Conservation (phyloP, 2,113 vertebrate species). For the Amazona vittata region DNA sequence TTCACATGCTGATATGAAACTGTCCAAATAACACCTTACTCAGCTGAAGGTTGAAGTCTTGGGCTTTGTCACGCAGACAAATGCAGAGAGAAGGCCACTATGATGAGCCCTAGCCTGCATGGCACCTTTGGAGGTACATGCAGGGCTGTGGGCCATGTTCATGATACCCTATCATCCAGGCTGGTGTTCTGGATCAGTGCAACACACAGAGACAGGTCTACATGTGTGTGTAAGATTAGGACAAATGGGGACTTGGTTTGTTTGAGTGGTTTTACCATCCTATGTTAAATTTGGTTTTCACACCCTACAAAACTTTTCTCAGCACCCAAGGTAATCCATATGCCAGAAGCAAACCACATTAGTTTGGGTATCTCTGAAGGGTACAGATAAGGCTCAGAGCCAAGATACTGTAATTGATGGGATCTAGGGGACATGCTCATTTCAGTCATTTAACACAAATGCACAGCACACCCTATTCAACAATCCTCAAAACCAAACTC, state of each 20-base stretch:
- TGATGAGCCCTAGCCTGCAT: neutral
- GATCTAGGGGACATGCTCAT: neutral
- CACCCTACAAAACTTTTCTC: neutral
- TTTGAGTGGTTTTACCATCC: neutral
- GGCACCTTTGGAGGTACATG: neutral
- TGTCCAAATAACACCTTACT: neutral
- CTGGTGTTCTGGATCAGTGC: neutral
- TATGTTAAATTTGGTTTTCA: neutral
- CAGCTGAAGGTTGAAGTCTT: neutral
- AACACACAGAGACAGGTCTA: neutral
- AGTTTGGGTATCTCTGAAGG: neutral
- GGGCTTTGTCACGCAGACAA: neutral
- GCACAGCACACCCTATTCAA: neutral
- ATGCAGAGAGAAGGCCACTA: neutral
- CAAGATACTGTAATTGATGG: neutral
- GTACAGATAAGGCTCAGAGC: neutral
- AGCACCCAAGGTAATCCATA: neutral
- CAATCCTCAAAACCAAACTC: neutral
- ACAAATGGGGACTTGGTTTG: neutral
- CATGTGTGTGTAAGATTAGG: neutral
- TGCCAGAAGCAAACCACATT: neutral
- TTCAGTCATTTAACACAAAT: neutral
- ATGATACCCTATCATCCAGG: neutral
- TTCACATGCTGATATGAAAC: neutral
- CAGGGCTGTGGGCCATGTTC: neutral